A percentile compares a stretch with the other conserved stretches of the same genome.
phyloP scores from a whole-genome alignment of 2,113 vertebrate species.

The Galbula dea region DNA sequence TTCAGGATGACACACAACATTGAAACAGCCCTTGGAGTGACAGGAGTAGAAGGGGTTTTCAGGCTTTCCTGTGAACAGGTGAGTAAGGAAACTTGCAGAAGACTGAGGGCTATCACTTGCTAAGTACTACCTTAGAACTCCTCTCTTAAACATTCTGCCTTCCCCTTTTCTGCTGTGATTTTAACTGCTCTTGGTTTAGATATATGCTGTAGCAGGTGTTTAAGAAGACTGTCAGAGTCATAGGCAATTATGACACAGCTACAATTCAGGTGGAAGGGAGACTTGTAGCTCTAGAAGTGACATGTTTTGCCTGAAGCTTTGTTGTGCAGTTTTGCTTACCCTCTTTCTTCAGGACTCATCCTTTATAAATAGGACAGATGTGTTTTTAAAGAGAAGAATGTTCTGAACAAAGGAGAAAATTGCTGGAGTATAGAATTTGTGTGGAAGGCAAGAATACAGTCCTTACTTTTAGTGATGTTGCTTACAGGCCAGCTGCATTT shows the following conservation, averaged over 20 bases:
- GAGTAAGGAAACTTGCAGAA: background rate
- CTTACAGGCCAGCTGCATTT: background rate
- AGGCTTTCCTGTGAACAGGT: conserved; percentile 98
- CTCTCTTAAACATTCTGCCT: background rate
- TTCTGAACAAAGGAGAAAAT: background rate
- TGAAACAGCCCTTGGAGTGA: conserved; percentile 92
- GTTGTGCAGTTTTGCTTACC: background rate
- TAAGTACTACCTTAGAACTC: background rate
- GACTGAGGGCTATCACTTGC: background rate
- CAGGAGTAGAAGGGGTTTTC: conserved; percentile 96
- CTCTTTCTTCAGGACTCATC: background rate
- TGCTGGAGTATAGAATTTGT: background rate
- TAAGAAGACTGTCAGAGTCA: background rate
- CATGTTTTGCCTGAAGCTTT: background rate
- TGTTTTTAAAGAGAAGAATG: background rate
- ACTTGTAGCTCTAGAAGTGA: background rate
- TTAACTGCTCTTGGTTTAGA: background rate
- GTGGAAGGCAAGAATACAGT: background rate
- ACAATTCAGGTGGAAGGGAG: accelerated
- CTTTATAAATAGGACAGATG: background rate
- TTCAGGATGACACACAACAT: conserved; percentile 99
- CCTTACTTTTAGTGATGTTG: background rate
- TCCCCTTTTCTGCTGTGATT: background rate
- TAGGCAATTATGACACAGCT: background rate
- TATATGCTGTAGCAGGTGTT: background rate